A percentile compares a stretch with the other conserved stretches of the same genome.
These are phyloP conservation scores for Torymus texanus DNA, from an alignment of 2,888 invertebrate species.

Conservation along the genomic window DNA sequence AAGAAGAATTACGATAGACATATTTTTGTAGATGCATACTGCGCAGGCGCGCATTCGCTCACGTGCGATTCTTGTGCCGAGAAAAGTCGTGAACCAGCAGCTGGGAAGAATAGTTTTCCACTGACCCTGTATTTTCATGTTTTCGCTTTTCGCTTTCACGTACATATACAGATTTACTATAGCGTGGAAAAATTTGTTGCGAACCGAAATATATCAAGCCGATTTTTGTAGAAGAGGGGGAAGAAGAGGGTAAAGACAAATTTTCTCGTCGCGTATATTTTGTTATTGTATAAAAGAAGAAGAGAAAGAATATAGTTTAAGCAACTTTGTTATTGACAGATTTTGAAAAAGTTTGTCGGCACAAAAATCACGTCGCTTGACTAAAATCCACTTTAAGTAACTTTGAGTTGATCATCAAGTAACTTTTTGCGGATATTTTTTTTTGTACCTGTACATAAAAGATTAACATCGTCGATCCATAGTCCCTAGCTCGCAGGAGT, in stretches of 20 bases:
- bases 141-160: conserved; percentile 27
- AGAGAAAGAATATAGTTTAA: conserved; percentile 36
- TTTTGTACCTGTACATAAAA: conserved; percentile 62
- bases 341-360: conserved; percentile 30
- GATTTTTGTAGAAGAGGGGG: not conserved
- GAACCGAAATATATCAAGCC: not conserved
- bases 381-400: conserved; percentile 46
- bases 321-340: conserved; percentile 43
- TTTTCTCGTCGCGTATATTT: conserved; percentile 42
- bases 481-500: conserved; percentile 60
- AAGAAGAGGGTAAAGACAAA: conserved; percentile 9
- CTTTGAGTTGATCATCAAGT: conserved; percentile 43
- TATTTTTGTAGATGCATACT: conserved; percentile 55
- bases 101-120: not conserved
- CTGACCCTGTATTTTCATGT: conserved; percentile 17
- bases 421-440: conserved; percentile 54
- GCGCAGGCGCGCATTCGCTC: conserved; percentile 27
- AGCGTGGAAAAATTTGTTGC: no score
- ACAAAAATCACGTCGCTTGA: conserved; percentile 50
- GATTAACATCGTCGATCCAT: conserved; percentile 54
- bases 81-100: conserved; percentile 15
- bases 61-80: conserved; percentile 48
- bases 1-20: conserved; percentile 48
- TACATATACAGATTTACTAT: no score
- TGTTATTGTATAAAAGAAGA: conserved; percentile 37